Evolutionary conservation across 2,888 invertebrate species (phyloP).

Genomic region (Himalopsyche kuldschensis): DNA sequence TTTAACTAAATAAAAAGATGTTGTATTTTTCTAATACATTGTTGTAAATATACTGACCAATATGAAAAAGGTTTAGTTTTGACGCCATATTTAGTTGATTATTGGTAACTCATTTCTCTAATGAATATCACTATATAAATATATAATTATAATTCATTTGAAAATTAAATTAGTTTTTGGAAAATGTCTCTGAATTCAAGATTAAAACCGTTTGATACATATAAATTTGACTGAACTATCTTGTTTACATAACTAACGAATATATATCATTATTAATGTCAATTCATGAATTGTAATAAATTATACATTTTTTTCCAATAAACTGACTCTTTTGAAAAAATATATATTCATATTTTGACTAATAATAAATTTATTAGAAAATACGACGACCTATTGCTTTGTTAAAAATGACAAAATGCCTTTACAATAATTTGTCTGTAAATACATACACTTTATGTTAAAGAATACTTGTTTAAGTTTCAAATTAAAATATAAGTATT

Average conservation of each 20-base stretch:
- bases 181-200: background rate
- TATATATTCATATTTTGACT: background rate
- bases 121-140: background rate
- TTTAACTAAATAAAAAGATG: slow-evolving; percentile 6
- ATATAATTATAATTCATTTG: background rate
- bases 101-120: background rate
- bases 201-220: background rate
- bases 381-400: background rate
- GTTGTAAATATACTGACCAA: slow-evolving; percentile 1
- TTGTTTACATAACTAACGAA: background rate
- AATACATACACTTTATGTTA: background rate
- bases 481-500: background rate
- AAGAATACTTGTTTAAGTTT: background rate
- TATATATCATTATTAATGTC: background rate
- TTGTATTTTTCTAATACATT: slow-evolving; percentile 5
- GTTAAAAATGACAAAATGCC: background rate
- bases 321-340: background rate
- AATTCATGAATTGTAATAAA: background rate
- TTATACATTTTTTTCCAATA: background rate
- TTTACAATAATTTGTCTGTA: background rate
- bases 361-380: background rate
- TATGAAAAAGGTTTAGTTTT: background rate
- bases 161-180: background rate
- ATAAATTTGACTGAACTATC: background rate
- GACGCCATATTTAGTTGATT: background rate